Evolutionary conservation across 2,113 vertebrate species (phyloP).

Genomic region (Clarias batrachus): DNA sequence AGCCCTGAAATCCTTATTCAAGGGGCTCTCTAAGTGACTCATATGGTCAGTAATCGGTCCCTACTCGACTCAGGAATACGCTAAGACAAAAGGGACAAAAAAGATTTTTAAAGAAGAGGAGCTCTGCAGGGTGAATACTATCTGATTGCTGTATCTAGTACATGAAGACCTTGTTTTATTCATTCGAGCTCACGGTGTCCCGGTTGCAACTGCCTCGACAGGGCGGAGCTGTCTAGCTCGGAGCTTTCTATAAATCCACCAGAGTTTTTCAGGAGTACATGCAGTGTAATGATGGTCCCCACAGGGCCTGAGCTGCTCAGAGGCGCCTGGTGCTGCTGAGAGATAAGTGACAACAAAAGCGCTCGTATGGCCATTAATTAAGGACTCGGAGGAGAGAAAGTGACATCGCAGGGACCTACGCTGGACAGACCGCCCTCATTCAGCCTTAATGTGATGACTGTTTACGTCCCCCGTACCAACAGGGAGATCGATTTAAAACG

Average conservation of each 20-base stretch:
- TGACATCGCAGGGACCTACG: slow-evolving; percentile 47
- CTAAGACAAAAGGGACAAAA: slow-evolving; percentile 15
- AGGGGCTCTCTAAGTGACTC: neutral
- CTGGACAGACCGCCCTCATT: slow-evolving; percentile 49
- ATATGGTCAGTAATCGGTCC: neutral
- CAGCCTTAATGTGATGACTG: slow-evolving; percentile 43
- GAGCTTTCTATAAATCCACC: neutral
- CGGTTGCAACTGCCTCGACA: neutral
- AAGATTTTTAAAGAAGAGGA: no score
- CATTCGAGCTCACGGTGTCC: slow-evolving; percentile 10
- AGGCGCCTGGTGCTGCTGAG: slow-evolving; percentile 47
- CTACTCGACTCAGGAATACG: neutral
- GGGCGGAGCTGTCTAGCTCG: neutral
- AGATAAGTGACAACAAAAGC: slow-evolving; percentile 64
- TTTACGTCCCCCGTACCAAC: slow-evolving; percentile 19
- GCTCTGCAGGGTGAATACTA: neutral
- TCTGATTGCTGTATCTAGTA: neutral
- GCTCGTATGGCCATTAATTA: slow-evolving; percentile 60
- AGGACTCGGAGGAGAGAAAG: slow-evolving; percentile 45
- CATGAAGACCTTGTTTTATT: slow-evolving; percentile 4
- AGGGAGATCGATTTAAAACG: slow-evolving; percentile 33
- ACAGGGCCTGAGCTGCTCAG: slow-evolving; percentile 53
- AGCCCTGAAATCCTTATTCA: neutral
- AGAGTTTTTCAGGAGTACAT: slow-evolving; percentile 49
- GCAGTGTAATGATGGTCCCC: slow-evolving; percentile 59